Evolutionary conservation across 2,797 vertebrate genomes (phyloP).

Genomic region (Acanthurus tractus): DNA sequence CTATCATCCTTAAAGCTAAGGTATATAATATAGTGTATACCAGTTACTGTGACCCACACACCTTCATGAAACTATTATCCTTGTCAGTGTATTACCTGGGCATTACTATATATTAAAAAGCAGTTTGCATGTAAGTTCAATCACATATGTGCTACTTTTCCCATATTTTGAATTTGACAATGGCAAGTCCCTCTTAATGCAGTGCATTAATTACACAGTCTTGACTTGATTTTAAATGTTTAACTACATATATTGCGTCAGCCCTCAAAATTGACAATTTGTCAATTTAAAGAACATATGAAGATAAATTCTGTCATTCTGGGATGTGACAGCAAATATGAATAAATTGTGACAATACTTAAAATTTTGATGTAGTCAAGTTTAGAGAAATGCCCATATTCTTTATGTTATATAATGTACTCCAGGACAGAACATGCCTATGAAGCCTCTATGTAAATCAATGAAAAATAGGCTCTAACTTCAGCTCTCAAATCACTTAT

Average conservation of each 20-base stretch:
- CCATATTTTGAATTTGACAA: background rate
- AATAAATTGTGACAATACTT: background rate
- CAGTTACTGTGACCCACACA: background rate
- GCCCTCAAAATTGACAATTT: background rate
- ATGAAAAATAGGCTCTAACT: background rate
- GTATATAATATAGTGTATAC: background rate
- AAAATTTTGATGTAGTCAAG: background rate
- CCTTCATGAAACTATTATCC: background rate
- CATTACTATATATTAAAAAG: no score
- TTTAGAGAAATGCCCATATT: background rate
- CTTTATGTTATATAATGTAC: background rate
- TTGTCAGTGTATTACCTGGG: background rate
- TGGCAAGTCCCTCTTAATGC: background rate
- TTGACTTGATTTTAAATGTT: conserved; percentile 3
- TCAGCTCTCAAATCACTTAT: background rate
- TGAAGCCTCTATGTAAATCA: background rate
- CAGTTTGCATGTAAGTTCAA: background rate
- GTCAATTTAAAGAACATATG: background rate
- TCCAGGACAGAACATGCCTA: background rate
- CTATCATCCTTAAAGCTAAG: background rate
- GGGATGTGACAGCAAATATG: conserved; percentile 1
- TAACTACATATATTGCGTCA: background rate
- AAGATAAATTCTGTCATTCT: background rate
- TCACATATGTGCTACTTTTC: background rate
- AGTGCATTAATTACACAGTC: background rate